Base-by-base conservation (phyloP, 2,888 invertebrate genomes). In the Chymomyza amoena region DNA sequence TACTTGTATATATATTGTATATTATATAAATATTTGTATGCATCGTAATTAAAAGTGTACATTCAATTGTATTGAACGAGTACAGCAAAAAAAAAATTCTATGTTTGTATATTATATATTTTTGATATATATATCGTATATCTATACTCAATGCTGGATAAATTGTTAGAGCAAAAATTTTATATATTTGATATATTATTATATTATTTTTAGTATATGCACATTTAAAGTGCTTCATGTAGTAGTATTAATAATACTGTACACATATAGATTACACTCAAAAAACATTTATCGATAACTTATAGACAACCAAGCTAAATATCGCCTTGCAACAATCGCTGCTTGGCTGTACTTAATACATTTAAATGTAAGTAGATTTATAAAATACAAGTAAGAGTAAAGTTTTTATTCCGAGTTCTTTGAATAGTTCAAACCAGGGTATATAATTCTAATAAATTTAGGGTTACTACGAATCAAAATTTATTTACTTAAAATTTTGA, bases 51-150 rank as follows among this genome's bases (percentile, higher is more conserved):
- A 20, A 20, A 16, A 54, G 18, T 54, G 61, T 9, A 10, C 75
- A 72, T 72, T 69, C 77, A 77, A 78, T 77, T 78, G 61, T 39
- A 77, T 75, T 77, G 72, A 75, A 75, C 68, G 67, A 64, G 65
- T 72, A 61, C 57, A 62, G 60, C 50, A 45, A 45, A 45, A 0
- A 45, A 45, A 13, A 45, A 45, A 45, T 45, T 45, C 1, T 36
- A 1, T 36, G 39, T 45, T 13, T 10, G 39, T 45, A 13, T 45
- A 45, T 9, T 1, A 45, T 13, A 13, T 10, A 10, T 13, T 45
- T 45, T 45, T 10, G 39, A 13, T 45, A 45, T 45, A 45, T 15
- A 13, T 39, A 5, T n/a, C 28, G 28, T 28, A 28, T 28, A 28
- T 28, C 3, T 32, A 32, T 32, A 32, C 7, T 32, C 32, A 32